Evolutionary conservation across 1,140 invertebrate species (phyloP).

Genomic region (Camponotus floridanus): DNA sequence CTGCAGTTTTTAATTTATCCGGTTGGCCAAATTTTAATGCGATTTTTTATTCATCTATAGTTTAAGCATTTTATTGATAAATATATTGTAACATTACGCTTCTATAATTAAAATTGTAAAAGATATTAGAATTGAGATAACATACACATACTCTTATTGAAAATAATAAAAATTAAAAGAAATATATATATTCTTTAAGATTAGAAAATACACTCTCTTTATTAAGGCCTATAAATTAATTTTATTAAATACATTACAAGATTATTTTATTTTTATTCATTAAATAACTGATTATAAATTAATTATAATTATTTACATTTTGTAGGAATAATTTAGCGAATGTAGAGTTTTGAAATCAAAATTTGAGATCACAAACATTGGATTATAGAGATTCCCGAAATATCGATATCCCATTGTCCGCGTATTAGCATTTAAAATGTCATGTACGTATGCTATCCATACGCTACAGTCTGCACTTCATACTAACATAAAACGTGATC

Average conservation of each 20-base stretch:
- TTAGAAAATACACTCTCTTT: background rate
- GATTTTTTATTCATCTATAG: background rate
- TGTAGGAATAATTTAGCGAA: slow-evolving; percentile 27
- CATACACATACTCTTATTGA: no score
- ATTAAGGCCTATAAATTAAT: background rate
- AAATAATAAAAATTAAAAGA: background rate
- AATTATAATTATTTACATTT: background rate
- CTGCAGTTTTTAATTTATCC: background rate
- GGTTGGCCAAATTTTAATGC: background rate
- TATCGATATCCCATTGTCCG: slow-evolving; percentile 56
- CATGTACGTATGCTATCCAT: slow-evolving; percentile 27
- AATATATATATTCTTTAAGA: background rate
- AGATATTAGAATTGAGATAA: background rate
- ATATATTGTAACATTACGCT: background rate
- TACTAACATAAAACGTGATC: slow-evolving; percentile 41
- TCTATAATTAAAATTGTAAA: background rate
- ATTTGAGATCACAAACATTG: slow-evolving; percentile 53
- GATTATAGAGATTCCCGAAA: slow-evolving; percentile 45
- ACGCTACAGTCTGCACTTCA: slow-evolving; percentile 45
- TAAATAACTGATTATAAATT: slow-evolving; percentile 6
- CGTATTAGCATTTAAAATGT: slow-evolving; percentile 59
- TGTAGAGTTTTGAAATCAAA: slow-evolving; percentile 33
- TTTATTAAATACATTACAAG: background rate
- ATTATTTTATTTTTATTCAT: background rate
- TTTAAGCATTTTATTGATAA: background rate